phyloP scores from a whole-genome alignment of 1,140 invertebrate genomes.

The Zaprionus tsacasi region DNA sequence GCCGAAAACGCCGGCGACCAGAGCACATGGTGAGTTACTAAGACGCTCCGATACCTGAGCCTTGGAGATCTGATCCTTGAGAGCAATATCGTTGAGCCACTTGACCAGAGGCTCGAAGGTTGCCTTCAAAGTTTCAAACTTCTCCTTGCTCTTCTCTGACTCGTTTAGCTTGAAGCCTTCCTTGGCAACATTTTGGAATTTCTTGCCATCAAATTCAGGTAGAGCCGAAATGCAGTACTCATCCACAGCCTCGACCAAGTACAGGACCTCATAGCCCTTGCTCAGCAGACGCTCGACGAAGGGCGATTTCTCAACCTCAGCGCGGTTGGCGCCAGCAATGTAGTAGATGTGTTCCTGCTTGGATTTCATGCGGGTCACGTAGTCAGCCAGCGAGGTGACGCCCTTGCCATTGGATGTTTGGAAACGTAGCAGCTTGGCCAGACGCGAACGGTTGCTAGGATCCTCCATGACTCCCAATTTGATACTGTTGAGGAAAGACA shows the following conservation, averaged over 20 bases:
- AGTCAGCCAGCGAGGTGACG: constrained; percentile 93
- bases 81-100: constrained; percentile 94
- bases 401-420: constrained; percentile 91
- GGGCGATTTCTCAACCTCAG: constrained; percentile 96
- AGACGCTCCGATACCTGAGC: constrained; percentile 95
- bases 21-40: constrained; percentile 96
- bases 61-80: constrained; percentile 94
- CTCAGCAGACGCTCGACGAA: constrained; percentile 97
- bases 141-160: constrained; percentile 92
- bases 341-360: constrained; percentile 98
- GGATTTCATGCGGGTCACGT: constrained; percentile 98
- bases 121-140: constrained; percentile 91
- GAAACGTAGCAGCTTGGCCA: constrained; percentile 98
- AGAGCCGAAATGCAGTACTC: constrained; percentile 98
- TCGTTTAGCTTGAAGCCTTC: constrained; percentile 97
- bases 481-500: constrained; percentile 86
- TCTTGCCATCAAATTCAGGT: constrained; percentile 99
- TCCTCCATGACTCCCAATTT: constrained; percentile 99
- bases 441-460: constrained; percentile 95
- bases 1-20: constrained; percentile 98
- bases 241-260: constrained; percentile 98
- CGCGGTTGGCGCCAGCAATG: constrained; percentile 94
- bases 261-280: constrained; percentile 98
- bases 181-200: constrained; percentile 99
- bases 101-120: constrained; percentile 95